Evolutionary conservation across 2,797 vertebrate genomes (phyloP), one percentile per base, ranked within the genome.

Genomic region (Gymnodraco acuticeps): DNA sequence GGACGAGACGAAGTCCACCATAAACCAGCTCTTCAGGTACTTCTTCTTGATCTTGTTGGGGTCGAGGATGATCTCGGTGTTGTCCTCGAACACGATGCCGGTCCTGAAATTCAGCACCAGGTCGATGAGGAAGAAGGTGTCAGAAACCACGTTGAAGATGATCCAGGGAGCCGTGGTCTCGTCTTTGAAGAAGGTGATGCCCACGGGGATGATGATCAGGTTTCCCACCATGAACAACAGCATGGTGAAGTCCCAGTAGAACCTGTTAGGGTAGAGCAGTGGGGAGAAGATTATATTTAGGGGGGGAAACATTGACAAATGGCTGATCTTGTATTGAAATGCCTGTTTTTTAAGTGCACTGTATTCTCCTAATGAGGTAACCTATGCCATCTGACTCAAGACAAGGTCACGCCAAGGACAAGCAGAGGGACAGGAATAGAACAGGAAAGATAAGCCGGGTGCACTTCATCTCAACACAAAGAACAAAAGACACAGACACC

Each of bases 231-330:
- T 99, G 90, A 99, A 99, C 78, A 99, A 95, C 66, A 99, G 92
- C 98, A 99, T 99, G 0, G 96, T 96, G 94, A 99, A 98, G 94
- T 99, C 98, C 98, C 98, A 99, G 87, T 99, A 99, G 92, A 99
- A 99, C 95, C 98, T 99, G 86, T 3, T 1, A 16, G 31, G 31
- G 12, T 5, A 38, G 23, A 52, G 50, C 27, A 64, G 62, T 0
- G 50, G 16, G 42, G 31, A 51, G 46, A 47, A 38, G 50, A 59
- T 78, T 41, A 65, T 8, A 46, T 9, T 4, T 7, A 68, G 51
- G 14, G 5, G 71, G 19, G 11, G 9, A 9, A 27, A 3, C 10
- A 64, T 70, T 52, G 9, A 80, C n/a, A 73, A 47, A 73, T 11
- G 8, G 10, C 45, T 17, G 9, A 46, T 38, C n/a, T 27, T 27